A percentile compares a stretch with the other conserved stretches of the same genome.
Evolutionary conservation across 1,140 invertebrate genomes (phyloP).

Genomic region (Zaprionus ghesquierei): DNA sequence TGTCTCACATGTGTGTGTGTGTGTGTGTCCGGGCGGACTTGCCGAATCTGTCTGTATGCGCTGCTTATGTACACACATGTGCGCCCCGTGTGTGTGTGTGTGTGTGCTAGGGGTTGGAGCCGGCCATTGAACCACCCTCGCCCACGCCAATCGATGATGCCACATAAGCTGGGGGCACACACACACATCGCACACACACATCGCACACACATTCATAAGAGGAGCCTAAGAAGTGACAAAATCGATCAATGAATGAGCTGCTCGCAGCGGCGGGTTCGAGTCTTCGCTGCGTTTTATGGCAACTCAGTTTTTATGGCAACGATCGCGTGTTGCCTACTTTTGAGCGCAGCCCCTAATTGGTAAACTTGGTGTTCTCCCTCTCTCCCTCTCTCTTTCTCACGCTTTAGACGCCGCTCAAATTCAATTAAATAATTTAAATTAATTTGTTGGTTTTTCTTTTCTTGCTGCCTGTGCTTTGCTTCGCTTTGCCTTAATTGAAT

Average conservation of each 20-base stretch:
- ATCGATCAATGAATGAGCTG: conserved; percentile 11
- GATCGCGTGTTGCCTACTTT: conserved; percentile 58
- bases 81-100: not conserved
- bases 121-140: conserved; percentile 23
- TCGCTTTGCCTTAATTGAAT: not conserved
- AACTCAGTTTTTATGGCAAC: conserved; percentile 41
- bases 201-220: conserved; percentile 17
- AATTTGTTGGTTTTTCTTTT: too few relatives aligned
- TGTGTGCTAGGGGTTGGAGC: conserved; percentile 20
- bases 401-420: too few relatives aligned
- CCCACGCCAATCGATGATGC: conserved; percentile 18
- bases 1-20: not conserved
- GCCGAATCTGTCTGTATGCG: conserved; percentile 15
- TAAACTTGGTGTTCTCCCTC: too few relatives aligned
- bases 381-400: too few relatives aligned
- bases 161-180: too few relatives aligned
- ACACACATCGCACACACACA: too few relatives aligned
- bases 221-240: not conserved
- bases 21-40: conserved; percentile 15
- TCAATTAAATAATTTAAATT: too few relatives aligned
- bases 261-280: conserved; percentile 28
- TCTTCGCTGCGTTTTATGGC: conserved; percentile 35
- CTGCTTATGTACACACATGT: conserved; percentile 12
- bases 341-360: conserved; percentile 3
- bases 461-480: too few relatives aligned